phyloP scores from a whole-genome alignment of 2,888 invertebrate species.

The Ennomos fuscantarius region DNA sequence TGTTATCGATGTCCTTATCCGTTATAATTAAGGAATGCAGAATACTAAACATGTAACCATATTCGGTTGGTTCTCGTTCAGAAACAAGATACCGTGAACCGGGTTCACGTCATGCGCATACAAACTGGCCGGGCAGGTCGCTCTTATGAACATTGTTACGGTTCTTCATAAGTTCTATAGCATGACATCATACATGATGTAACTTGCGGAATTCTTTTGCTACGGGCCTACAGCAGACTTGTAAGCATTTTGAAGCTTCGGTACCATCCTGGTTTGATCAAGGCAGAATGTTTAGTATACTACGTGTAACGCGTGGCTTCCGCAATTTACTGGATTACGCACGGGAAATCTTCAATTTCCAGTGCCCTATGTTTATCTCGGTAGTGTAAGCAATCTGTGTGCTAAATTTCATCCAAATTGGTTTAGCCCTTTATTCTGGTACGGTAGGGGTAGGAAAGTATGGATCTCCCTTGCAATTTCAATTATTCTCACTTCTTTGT shows the following conservation, averaged over 20 bases:
- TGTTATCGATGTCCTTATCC: not conserved
- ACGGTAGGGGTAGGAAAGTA: no score
- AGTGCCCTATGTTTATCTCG: no score
- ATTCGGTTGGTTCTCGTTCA: constrained; percentile 6
- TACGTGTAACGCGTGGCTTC: no score
- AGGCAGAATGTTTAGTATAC: no score
- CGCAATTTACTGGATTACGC: no score
- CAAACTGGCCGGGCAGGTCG: constrained; percentile 33
- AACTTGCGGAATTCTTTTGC: constrained; percentile 8
- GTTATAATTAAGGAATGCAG: constrained; percentile 9
- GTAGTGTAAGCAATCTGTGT: no score
- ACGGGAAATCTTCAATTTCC: no score
- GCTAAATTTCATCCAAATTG: no score
- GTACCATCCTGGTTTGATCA: no score
- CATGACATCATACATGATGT: constrained; percentile 31
- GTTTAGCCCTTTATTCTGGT: no score
- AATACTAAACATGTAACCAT: constrained; percentile 8
- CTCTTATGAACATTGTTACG: constrained; percentile 31
- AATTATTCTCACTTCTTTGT: no score
- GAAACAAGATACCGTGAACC: constrained; percentile 21
- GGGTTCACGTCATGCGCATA: constrained; percentile 25
- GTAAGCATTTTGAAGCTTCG: not conserved
- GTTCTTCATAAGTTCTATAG: constrained; percentile 25
- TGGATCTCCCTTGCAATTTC: no score
- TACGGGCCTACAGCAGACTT: not conserved